Evolutionary conservation across 2,888 invertebrate genomes (phyloP), one percentile per base, ranked within the genome.

Genomic region (Volucella zonaria): DNA sequence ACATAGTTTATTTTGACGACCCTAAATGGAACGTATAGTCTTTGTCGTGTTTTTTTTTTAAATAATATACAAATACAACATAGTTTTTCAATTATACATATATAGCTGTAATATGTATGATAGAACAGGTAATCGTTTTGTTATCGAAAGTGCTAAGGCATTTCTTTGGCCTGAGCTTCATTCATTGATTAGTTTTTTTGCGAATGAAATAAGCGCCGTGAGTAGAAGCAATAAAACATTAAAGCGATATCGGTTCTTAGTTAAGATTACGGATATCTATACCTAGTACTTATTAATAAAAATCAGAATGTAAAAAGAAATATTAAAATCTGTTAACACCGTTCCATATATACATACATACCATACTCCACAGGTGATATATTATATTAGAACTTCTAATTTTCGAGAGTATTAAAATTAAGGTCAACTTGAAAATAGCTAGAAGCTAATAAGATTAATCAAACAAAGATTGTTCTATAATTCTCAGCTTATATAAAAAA

Each of bases 1-100:
- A n/a, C n/a, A n/a, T n/a, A 23, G 59, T 15, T 6, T 76, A 52
- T 67, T 59, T 61, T 12, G 12, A 23, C 23, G 76, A 76, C 68
- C 67, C 68, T 61, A 76, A 52, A 54, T 76, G 75, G 67, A 59
- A 31, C 4, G 31, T 31, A 31, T 31, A 1, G 31, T 31, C 52
- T 76, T 43, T 52, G 59, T 58, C 67, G 59, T 76, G 52, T 59
- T 38, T 67, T 49, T 14, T n/a, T n/a, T n/a, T 31, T 31, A 10
- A 9, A 3, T 38, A 14, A 31, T 56, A n/a, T n/a, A n/a, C n/a
- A n/a, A n/a, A 23, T 23, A 23, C 23, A 23, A 23, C n/a, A 56
- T 15, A 18, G 14, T 40, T 42, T 18, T 9, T 9, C 40, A 3
- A 23, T 49, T 58, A 23, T 18, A 14, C 40, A 42, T 18, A 1